A percentile compares a stretch with the other conserved stretches of the same genome.
These are phyloP conservation scores for Brachionus rotundiformis DNA, from an alignment of 1,140 invertebrate species.

Conservation along the genomic window DNA sequence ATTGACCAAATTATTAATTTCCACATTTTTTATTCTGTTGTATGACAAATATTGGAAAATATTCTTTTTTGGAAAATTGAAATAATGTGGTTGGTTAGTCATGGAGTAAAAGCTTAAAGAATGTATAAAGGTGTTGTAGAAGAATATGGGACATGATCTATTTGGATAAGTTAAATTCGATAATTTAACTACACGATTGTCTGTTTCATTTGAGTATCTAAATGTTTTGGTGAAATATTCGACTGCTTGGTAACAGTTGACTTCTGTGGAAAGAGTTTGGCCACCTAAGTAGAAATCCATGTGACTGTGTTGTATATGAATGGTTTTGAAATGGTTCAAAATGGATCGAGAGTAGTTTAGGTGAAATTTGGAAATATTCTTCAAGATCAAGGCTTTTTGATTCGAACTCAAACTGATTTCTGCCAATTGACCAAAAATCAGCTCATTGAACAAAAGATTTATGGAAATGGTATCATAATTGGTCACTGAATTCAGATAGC, in stretches of 20 bases:
- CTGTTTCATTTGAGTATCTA: neutral
- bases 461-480: neutral
- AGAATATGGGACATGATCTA: neutral
- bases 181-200: neutral
- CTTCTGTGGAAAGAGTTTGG: neutral
- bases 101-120: neutral
- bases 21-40: neutral
- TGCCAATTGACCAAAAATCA: neutral
- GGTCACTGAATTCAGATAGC: neutral
- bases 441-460: neutral
- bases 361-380: neutral
- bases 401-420: neutral
- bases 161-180: neutral
- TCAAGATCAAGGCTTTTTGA: neutral
- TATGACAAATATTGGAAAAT: neutral
- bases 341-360: neutral
- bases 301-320: neutral
- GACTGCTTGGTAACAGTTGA: neutral
- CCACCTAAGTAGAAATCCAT: neutral
- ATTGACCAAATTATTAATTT: too few species aligned
- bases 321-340: neutral
- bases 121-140: neutral
- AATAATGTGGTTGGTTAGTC: neutral
- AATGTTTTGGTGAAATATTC: neutral
- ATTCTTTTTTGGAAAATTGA: neutral